Conservation (phyloP, 2,888 invertebrate species). For the Apamea sordens region DNA sequence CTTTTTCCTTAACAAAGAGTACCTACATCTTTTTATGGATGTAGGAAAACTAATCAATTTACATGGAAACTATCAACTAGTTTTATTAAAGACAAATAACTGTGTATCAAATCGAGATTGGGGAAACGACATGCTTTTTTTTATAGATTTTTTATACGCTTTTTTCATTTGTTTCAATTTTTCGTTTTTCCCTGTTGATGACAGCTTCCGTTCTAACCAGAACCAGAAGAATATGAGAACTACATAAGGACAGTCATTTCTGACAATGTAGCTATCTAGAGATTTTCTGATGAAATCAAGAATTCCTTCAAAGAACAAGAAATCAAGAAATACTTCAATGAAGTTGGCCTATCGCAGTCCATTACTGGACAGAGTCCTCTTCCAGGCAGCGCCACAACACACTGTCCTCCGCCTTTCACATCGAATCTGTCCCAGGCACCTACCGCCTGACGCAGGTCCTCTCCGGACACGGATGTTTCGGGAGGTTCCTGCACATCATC, state of each 20-base stretch:
- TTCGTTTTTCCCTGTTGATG: neutral
- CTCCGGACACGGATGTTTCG: no score
- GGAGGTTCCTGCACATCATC: no score
- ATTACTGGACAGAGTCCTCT: no score
- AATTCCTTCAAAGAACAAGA: neutral
- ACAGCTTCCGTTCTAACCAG: neutral
- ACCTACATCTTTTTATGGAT: slow-evolving; percentile 17
- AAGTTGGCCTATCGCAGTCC: no score
- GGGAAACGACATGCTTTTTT: neutral
- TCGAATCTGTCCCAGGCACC: no score
- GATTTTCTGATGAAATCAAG: neutral
- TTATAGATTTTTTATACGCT: neutral
- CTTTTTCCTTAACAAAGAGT: slow-evolving; percentile 15
- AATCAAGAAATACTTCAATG: neutral
- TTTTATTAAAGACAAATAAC: neutral
- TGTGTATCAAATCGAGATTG: neutral
- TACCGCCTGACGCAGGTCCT: no score
- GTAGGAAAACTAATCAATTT: slow-evolving; percentile 22
- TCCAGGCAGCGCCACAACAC: no score
- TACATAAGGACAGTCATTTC: neutral
- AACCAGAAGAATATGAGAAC: neutral
- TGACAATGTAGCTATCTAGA: neutral
- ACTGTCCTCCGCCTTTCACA: no score
- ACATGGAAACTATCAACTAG: neutral
- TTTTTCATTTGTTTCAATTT: neutral